These are phyloP conservation scores for Eilema caniola DNA, from an alignment of 2,888 invertebrate species.

Conservation along the genomic window DNA sequence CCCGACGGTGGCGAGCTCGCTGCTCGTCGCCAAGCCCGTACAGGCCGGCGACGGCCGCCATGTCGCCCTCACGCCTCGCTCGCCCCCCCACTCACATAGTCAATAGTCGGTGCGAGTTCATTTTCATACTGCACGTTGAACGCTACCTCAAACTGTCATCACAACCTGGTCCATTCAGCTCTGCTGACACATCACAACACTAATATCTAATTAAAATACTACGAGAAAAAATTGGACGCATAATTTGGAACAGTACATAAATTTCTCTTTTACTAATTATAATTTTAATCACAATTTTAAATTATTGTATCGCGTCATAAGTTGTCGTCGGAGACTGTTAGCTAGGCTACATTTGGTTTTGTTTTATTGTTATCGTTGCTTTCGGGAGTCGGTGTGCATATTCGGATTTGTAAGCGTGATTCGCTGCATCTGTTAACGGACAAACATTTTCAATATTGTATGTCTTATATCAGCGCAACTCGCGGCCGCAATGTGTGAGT, in stretches of 20 bases:
- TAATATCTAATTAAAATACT: conserved; percentile 62
- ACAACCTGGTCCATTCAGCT: conserved; percentile 42
- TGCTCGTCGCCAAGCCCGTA: conserved; percentile 93
- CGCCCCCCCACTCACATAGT: conserved; percentile 61
- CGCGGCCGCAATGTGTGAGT: conserved; percentile 39
- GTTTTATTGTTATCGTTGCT: conserved; percentile 50
- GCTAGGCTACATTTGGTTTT: conserved; percentile 55
- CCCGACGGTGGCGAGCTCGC: conserved; percentile 84
- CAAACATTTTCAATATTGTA: conserved; percentile 19
- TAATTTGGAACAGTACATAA: conserved; percentile 75
- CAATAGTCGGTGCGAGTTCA: conserved; percentile 36
- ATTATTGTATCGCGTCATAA: conserved; percentile 83
- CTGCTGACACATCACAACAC: conserved; percentile 56
- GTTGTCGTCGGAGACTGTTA: conserved; percentile 50
- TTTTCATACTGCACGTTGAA: conserved; percentile 47
- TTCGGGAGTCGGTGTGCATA: conserved; percentile 28
- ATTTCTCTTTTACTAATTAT: conserved; percentile 56
- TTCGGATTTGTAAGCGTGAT: conserved; percentile 28
- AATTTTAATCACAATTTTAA: conserved; percentile 73
- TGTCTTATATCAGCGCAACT: conserved; percentile 7
- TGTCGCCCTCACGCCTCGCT: conserved; percentile 63
- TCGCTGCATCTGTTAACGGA: conserved; percentile 47
- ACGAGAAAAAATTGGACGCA: conserved; percentile 81
- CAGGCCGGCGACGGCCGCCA: conserved; percentile 93
- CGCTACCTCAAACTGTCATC: conserved; percentile 35